Percentiles rank a stretch among this genome's conserved stretches.
phyloP scores from a whole-genome alignment of 2,888 invertebrate genomes.

The Leptinotarsa haldemani region DNA sequence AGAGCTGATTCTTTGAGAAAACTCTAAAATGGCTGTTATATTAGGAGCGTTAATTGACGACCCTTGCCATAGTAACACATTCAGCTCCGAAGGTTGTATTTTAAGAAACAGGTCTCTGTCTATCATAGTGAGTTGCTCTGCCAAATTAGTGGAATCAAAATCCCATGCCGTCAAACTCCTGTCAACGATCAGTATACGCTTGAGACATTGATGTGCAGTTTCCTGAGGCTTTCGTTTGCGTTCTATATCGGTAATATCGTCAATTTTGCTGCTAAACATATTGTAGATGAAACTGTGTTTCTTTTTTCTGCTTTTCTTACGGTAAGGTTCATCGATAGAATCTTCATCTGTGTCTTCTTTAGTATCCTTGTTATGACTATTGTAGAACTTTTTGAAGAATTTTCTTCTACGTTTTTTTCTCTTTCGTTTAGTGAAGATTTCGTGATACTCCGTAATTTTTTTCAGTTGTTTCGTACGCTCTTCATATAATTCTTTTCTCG shows the following conservation, averaged over 20 bases:
- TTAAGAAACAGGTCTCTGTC: constrained; percentile 69
- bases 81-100: constrained; percentile 65
- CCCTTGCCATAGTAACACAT: constrained; percentile 64
- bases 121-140: constrained; percentile 68
- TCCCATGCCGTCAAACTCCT: constrained; percentile 68
- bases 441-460: constrained; percentile 49
- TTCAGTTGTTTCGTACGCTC: constrained; percentile 63
- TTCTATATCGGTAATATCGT: constrained; percentile 39
- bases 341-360: constrained; percentile 45
- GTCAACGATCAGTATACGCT: constrained; percentile 63
- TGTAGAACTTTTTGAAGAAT: constrained; percentile 44
- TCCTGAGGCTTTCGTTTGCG: constrained; percentile 48
- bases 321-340: constrained; percentile 36
- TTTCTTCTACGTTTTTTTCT: constrained; percentile 42
- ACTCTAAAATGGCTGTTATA: constrained; percentile 67
- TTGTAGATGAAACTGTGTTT: constrained; percentile 49
- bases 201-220: constrained; percentile 61
- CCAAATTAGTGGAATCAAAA: constrained; percentile 68
- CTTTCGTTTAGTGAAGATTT: constrained; percentile 39
- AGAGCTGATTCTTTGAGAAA: constrained; percentile 68
- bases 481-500: constrained; percentile 64
- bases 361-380: constrained; percentile 34
- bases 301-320: constrained; percentile 42
- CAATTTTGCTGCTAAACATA: constrained; percentile 44
- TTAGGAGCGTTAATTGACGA: constrained; percentile 68